These are phyloP conservation scores for Mustela erminea DNA, from an alignment of 2,797 vertebrate species.

Conservation along the genomic window DNA sequence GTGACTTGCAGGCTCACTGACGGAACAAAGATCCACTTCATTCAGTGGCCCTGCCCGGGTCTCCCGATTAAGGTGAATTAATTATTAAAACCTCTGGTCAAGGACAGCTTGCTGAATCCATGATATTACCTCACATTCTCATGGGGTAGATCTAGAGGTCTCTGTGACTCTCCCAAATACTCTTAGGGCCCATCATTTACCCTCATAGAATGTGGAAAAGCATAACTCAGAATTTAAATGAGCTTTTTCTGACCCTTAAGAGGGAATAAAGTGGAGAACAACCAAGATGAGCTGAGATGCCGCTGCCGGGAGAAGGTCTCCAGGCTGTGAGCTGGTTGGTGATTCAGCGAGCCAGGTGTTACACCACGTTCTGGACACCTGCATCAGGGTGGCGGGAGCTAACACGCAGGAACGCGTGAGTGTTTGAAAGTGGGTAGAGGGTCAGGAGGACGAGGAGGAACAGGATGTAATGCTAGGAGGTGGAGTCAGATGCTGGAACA, in stretches of 20 bases:
- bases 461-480: not conserved
- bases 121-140: not conserved
- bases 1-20: not conserved
- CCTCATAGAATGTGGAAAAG: not conserved
- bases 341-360: not conserved
- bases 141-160: not conserved
- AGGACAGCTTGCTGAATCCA: not conserved
- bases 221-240: not conserved
- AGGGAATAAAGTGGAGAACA: not conserved
- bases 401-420: not conserved
- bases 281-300: not conserved
- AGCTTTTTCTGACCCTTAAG: not conserved
- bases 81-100: not conserved
- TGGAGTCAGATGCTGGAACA: not conserved
- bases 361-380: not conserved
- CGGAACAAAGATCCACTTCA: not conserved
- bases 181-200: not conserved
- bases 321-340: not conserved
- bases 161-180: not conserved
- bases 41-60: not conserved
- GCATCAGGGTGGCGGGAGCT: not conserved
- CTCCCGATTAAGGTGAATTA: not conserved
- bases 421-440: not conserved
- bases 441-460: not conserved
- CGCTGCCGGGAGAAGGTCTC: not conserved